A percentile compares a stretch with the other conserved stretches of the same genome.
Conservation (phyloP, 2,888 invertebrate genomes). For the Bugulina stolonifera region DNA sequence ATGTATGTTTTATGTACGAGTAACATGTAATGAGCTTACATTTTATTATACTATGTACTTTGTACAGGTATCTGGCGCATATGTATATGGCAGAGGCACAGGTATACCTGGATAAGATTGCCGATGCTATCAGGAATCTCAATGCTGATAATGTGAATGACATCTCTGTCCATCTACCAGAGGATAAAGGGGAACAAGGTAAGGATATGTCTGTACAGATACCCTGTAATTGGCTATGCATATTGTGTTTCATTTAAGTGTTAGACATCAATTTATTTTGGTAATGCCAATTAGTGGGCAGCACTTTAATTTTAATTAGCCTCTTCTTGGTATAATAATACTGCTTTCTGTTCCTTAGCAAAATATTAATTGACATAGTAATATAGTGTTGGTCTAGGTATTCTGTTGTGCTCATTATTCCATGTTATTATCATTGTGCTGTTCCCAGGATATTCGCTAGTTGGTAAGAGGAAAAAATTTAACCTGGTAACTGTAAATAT, state of each 20-base stretch:
- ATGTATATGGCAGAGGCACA: slow-evolving; percentile 84
- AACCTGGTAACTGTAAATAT: too few species aligned
- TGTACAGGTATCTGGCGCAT: slow-evolving; percentile 63
- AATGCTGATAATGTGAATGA: slow-evolving; percentile 56
- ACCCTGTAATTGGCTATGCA: not conserved
- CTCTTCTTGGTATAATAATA: too few species aligned
- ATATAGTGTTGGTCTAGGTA: too few species aligned
- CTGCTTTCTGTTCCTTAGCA: too few species aligned
- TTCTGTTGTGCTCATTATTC: too few species aligned
- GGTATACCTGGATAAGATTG: slow-evolving; percentile 69
- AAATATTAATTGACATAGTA: too few species aligned
- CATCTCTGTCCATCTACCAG: slow-evolving; percentile 35
- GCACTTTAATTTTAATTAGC: not conserved
- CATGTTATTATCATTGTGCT: too few species aligned
- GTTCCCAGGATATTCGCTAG: too few species aligned
- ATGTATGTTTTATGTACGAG: not conserved
- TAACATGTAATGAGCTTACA: too few species aligned
- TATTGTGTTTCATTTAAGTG: not conserved
- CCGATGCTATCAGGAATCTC: slow-evolving; percentile 76
- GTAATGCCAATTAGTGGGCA: not conserved
- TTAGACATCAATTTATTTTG: not conserved
- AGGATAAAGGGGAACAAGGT: slow-evolving; percentile 10
- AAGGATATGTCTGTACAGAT: not conserved
- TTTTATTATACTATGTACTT: too few species aligned
- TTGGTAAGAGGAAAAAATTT: too few species aligned